phyloP scores from a whole-genome alignment of 2,113 vertebrate genomes.

The Bos indicus region DNA sequence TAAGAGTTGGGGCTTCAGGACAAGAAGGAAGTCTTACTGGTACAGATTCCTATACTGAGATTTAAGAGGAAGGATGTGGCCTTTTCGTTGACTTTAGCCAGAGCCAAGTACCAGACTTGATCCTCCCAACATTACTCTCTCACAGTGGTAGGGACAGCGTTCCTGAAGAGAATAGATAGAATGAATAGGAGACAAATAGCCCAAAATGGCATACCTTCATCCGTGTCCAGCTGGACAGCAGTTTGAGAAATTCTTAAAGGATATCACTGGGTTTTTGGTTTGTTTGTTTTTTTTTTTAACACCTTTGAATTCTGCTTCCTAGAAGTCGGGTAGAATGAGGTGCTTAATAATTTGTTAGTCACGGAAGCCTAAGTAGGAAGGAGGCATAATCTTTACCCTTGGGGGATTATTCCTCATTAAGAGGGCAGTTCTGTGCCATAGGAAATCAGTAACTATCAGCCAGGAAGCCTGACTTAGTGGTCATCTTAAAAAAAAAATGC shows the following conservation, averaged over 20 bases:
- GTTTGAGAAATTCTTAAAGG: conserved; percentile 15
- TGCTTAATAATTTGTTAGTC: background rate
- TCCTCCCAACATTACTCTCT: background rate
- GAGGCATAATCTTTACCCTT: background rate
- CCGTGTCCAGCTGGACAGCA: background rate
- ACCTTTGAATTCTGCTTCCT: background rate
- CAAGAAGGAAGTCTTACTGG: background rate
- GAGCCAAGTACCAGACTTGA: background rate
- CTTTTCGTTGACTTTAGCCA: background rate
- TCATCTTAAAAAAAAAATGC: background rate
- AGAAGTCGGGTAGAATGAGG: conserved; percentile 9
- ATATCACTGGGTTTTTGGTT: background rate
- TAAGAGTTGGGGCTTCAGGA: background rate
- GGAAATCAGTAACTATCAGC: background rate
- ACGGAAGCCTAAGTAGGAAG: background rate
- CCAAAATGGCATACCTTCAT: background rate
- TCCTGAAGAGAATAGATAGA: background rate
- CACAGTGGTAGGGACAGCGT: background rate
- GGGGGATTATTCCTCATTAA: background rate
- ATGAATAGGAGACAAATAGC: background rate
- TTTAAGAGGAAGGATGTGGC: background rate
- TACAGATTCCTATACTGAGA: background rate
- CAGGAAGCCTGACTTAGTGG: background rate
- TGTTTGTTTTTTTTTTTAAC: background rate
- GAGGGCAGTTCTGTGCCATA: background rate